A percentile compares a stretch with the other conserved stretches of the same genome.
Evolutionary conservation across 2,797 vertebrate species (phyloP).

Genomic region (Chrosomus eos): DNA sequence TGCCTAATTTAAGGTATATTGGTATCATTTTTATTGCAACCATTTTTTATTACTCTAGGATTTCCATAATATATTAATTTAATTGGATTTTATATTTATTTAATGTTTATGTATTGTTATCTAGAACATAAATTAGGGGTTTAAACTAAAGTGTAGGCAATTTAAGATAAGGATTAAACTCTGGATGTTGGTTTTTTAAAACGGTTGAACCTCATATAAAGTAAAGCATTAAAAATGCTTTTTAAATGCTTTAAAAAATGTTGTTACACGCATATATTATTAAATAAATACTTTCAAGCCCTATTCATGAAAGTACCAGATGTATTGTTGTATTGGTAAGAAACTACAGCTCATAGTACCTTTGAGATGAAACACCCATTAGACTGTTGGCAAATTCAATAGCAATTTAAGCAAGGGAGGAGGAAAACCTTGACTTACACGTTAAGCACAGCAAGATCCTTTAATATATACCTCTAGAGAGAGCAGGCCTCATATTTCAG

Average conservation of each 20-base stretch:
- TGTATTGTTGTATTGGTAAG: conserved; percentile 30
- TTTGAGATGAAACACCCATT: conserved; percentile 61
- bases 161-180: neutral
- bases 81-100: neutral
- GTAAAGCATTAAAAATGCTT: neutral
- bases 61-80: neutral
- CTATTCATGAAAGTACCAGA: neutral
- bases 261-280: too few relatives aligned
- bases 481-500: neutral
- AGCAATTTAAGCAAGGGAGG: conserved; percentile 69
- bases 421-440: conserved; percentile 62
- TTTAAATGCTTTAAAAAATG: neutral
- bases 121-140: neutral
- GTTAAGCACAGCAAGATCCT: conserved; percentile 57
- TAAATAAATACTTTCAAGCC: neutral
- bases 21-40: neutral
- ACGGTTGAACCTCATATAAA: neutral
- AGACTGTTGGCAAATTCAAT: conserved; percentile 68
- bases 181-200: neutral
- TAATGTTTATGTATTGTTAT: neutral
- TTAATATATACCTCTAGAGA: conserved; percentile 21
- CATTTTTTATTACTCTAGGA: neutral
- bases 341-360: conserved; percentile 30
- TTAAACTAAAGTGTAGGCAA: neutral
- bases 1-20: neutral